These are phyloP conservation scores for Vanacampus margaritifer DNA, from an alignment of 2,113 vertebrate species.

Conservation along the genomic window DNA sequence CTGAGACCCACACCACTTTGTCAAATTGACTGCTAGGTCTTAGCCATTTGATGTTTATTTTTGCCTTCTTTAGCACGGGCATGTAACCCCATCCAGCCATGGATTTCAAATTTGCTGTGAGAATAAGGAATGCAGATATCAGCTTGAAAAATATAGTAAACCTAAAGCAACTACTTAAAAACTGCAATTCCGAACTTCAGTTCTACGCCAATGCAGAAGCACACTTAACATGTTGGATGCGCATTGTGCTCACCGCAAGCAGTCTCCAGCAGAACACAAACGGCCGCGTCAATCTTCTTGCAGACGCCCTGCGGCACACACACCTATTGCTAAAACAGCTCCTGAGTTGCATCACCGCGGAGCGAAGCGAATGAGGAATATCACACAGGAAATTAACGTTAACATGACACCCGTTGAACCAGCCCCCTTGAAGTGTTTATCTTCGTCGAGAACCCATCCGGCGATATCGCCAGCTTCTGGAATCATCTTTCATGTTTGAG, in stretches of 20 bases:
- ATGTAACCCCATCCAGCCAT: neutral
- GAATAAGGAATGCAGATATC: neutral
- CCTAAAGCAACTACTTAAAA: neutral
- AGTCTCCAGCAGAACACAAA: conserved; percentile 32
- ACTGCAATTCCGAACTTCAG: too few relatives aligned
- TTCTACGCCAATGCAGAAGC: neutral
- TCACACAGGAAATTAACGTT: conserved; percentile 37
- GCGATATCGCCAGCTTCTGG: conserved; percentile 15
- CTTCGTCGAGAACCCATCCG: conserved; percentile 23
- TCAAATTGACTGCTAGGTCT: neutral
- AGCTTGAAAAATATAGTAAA: neutral
- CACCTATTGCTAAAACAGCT: conserved; percentile 55
- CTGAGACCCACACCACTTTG: neutral
- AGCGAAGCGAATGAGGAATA: conserved; percentile 46
- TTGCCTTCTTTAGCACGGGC: neutral
- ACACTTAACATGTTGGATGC: neutral
- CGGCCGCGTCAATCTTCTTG: conserved; percentile 35
- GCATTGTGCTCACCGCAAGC: conserved; percentile 9
- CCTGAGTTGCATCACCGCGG: conserved; percentile 56
- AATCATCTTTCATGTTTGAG: conserved; percentile 13
- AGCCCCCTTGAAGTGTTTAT: conserved; percentile 24
- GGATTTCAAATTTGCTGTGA: neutral
- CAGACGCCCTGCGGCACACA: conserved; percentile 30
- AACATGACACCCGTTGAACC: conserved; percentile 45
- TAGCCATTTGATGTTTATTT: neutral